Conservation (phyloP, 2,113 vertebrate genomes). For the Neoarius graeffei region DNA sequence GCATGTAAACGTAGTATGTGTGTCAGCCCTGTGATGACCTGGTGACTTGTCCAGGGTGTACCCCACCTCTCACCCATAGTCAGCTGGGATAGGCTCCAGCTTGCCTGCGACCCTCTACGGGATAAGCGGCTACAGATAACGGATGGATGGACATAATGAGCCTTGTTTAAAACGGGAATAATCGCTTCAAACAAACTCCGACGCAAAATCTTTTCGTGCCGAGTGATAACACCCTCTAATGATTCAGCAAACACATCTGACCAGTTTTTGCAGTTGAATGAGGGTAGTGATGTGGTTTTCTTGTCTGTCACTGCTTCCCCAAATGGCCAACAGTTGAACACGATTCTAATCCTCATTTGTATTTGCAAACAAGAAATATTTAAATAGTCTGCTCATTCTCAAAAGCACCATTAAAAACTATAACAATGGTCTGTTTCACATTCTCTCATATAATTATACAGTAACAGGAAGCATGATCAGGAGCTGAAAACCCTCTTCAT, state of each 20-base stretch:
- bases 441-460: slow-evolving; percentile 6
- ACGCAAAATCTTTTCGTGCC: background rate
- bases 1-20: too few relatives aligned
- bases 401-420: background rate
- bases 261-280: background rate
- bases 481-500: background rate
- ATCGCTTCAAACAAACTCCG: background rate
- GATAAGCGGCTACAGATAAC: too few relatives aligned
- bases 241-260: background rate
- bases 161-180: background rate
- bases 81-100: too few relatives aligned
- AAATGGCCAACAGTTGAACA: background rate
- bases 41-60: too few relatives aligned
- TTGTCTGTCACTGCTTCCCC: background rate
- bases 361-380: background rate
- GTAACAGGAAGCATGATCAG: background rate
- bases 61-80: too few relatives aligned
- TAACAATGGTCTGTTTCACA: background rate
- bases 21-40: too few relatives aligned
- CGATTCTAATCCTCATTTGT: background rate
- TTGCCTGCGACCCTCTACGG: too few relatives aligned
- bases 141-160: too few relatives aligned
- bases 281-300: background rate
- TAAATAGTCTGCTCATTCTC: background rate
- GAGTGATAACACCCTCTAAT: background rate